Evolutionary conservation across 2,113 vertebrate genomes (phyloP), one percentile per base, ranked within the genome.

Genomic region (Passer montanus): DNA sequence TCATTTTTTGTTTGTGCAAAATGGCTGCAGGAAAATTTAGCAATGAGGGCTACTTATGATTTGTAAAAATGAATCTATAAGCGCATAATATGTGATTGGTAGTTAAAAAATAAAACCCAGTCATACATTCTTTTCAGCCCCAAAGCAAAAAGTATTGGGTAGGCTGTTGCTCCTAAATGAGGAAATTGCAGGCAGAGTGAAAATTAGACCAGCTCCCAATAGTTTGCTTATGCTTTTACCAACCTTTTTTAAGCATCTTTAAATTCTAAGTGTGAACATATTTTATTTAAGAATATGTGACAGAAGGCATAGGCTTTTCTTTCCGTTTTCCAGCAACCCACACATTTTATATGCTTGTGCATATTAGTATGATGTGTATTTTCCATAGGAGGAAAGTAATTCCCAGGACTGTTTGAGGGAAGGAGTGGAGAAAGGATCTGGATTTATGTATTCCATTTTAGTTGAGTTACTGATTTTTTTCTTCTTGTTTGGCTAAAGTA

Each of bases 221-320:
- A 92, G 80, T 90, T 96, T 90, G 60, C 73, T 96, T 44, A n/a
- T 73, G 86, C 64, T 84, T 92, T 90, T 93, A 81, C 76, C 23
- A 74, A 31, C 23, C 70, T 15, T 91, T 84, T 93, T 85, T 87
- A 46, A 76, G 80, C 55, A 67, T 87, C 43, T 80, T 76, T 81
- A 81, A 93, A 90, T 90, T 92, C 47, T 9, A 86, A 86, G 86
- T 84, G 76, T 89, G 94, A 94, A 92, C 73, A 89, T 81, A 70
- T 63, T 97, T 95, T 93, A 93, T 97, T 96, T 93, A 95, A 90
- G 75, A 90, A 46, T 1, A 0, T 84, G 64, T 90, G 87, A 92
- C 96, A 94, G 94, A 96, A 97, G 89, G 95, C 91, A 89, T 81
- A 92, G 91, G 83, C 56, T 94, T 93, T 96, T 88, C 75, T 86